Evolutionary conservation across 1,140 invertebrate species (phyloP), one percentile per base, ranked within the genome.

Genomic region (Teleopsis dalmanni): DNA sequence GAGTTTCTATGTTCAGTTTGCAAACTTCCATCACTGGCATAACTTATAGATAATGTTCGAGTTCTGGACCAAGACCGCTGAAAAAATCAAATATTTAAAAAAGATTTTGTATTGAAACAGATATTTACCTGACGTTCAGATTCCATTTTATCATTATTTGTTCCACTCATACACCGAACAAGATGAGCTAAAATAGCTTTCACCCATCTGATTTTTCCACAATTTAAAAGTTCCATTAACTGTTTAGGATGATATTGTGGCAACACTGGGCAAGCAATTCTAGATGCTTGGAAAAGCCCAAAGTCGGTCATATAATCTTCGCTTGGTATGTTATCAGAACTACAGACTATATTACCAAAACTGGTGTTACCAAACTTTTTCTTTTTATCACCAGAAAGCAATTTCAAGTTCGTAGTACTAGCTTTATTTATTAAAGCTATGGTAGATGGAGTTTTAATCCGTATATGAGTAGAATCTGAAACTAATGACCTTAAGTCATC

Each of bases 211-310:
- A 96, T 95, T 75, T 98, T 98, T 0, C 97, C 97, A 48, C 94
- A 97, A 73, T 98, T 98, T 1, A 99, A 75, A n/a, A 99, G 73
- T 69, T 99, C 96, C 87, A 98, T 97, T 3, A 99, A 73, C 62
- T 98, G 95, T 65, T 97, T 96, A 0, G 96, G 96, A 78, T 99
- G 97, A 73, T 99, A 99, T 62, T 99, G 97, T 0, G 97, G 96
- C 50, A 99, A 72, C n/a, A 98, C 93, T 0, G 95, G 95, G 64
- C 91, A 94, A 1, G 92, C 92, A 56, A 97, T 89, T 41, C 92
- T 79, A n/a, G 91, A 91, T 0, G 95, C 94, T 70, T 98, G 94
- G 74, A 98, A 98, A 26, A 98, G 67, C 0, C 95, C 95, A 65
- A 90, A 92, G 70, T 96, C 91, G 1, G 89, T 87, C 85, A 91